These are phyloP conservation scores for Vicugna pacos DNA, from an alignment of 2,113 vertebrate species.

Conservation along the genomic window DNA sequence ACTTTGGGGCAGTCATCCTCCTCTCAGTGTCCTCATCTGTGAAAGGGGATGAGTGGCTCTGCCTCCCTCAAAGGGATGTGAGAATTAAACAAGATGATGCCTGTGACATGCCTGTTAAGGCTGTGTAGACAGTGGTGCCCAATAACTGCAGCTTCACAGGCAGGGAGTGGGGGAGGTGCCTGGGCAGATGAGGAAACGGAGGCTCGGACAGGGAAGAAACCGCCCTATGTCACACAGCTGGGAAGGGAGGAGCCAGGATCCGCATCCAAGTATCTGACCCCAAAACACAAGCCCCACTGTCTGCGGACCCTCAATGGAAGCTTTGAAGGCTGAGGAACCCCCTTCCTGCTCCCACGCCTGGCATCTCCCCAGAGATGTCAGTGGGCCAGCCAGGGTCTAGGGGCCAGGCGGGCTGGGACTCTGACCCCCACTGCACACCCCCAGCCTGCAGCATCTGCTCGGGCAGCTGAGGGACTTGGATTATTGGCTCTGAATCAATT, in stretches of 20 bases:
- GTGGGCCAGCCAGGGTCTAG: neutral
- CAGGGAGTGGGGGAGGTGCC: neutral
- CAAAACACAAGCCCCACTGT: rapidly evolving
- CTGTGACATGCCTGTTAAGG: neutral
- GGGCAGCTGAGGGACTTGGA: neutral
- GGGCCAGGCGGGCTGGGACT: neutral
- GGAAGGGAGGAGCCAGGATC: neutral
- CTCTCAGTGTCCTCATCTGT: neutral
- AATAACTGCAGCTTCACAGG: neutral
- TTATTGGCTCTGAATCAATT: slow-evolving; percentile 15
- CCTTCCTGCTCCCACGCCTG: neutral
- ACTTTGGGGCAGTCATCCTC: neutral
- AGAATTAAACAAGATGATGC: neutral
- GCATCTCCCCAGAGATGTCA: neutral
- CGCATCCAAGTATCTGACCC: neutral
- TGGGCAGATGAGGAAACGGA: neutral
- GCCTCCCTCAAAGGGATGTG: neutral
- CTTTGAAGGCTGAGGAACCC: neutral
- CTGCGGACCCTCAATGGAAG: neutral
- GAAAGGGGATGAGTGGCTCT: neutral
- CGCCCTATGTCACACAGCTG: neutral
- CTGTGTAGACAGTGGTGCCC: neutral
- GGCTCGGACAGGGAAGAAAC: neutral
- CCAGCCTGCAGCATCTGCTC: neutral
- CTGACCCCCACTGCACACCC: neutral